Evolutionary conservation across 2,888 invertebrate genomes (phyloP).

Genomic region (Erynnis tages): DNA sequence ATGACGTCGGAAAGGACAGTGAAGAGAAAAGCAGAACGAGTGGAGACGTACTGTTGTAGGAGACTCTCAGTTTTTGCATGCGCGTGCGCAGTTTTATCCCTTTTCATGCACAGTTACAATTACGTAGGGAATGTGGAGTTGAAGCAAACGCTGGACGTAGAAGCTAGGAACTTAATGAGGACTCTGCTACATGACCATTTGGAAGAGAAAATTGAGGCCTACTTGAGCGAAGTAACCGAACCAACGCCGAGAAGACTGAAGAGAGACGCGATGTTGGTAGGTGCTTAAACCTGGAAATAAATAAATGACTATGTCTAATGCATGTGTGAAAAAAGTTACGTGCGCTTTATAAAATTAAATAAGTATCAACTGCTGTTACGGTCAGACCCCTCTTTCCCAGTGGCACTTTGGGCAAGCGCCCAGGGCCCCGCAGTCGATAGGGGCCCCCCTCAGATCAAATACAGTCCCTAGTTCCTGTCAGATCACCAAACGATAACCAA

Average conservation of each 20-base stretch:
- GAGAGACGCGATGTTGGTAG: constrained; percentile 72
- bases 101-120: constrained; percentile 62
- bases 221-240: constrained; percentile 47
- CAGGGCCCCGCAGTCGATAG: no score
- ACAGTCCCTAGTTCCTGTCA: no score
- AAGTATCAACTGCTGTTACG: no score
- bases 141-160: constrained; percentile 41
- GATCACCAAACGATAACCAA: no score
- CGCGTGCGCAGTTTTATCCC: constrained; percentile 58
- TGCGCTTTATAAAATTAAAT: no score
- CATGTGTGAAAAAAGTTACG: no score
- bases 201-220: constrained; percentile 56
- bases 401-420: no score
- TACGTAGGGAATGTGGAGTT: constrained; percentile 44
- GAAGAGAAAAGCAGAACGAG: constrained; percentile 37
- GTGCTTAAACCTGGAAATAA: no score
- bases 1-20: constrained; percentile 26
- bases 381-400: no score
- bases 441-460: no score
- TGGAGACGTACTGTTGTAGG: constrained; percentile 48
- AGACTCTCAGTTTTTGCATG: constrained; percentile 63
- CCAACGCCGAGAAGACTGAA: constrained; percentile 48
- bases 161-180: constrained; percentile 44
- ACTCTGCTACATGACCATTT: constrained; percentile 55
- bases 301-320: no score